These are phyloP conservation scores for Eretmocerus hayati DNA, from an alignment of 2,888 invertebrate genomes.

Conservation along the genomic window DNA sequence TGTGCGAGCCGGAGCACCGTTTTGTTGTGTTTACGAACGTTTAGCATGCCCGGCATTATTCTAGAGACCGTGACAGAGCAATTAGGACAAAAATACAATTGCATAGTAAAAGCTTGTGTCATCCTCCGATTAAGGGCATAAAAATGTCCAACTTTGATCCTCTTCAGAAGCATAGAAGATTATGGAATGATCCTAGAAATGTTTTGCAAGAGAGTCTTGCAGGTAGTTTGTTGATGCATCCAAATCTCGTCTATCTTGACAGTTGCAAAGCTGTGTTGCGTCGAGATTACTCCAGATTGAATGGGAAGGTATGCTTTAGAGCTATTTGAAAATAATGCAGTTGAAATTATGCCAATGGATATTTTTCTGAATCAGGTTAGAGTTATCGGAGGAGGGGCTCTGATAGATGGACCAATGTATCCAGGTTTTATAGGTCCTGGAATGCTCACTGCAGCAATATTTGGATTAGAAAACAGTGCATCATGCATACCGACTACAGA, in stretches of 20 bases:
- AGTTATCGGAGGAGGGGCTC: slow-evolving; percentile 71
- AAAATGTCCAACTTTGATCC: slow-evolving; percentile 13
- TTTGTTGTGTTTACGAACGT: too few relatives aligned
- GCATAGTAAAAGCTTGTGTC: not conserved
- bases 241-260: slow-evolving; percentile 38
- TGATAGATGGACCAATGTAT: slow-evolving; percentile 60
- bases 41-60: too few relatives aligned
- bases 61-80: not conserved
- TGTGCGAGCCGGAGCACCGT: too few relatives aligned
- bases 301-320: slow-evolving; percentile 16
- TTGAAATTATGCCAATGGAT: too few relatives aligned
- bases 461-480: slow-evolving; percentile 18
- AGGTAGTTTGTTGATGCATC: slow-evolving; percentile 52
- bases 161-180: slow-evolving; percentile 8
- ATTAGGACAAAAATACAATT: not conserved
- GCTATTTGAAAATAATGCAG: too few relatives aligned
- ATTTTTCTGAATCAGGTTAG: too few relatives aligned
- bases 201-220: slow-evolving; percentile 54
- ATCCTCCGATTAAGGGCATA: not conserved
- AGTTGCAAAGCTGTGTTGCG: slow-evolving; percentile 27
- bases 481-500: slow-evolving; percentile 25
- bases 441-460: slow-evolving; percentile 69
- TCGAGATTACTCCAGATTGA: slow-evolving; percentile 25
- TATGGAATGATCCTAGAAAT: slow-evolving; percentile 46
- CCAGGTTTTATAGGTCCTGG: slow-evolving; percentile 69